Evolutionary conservation across 2,113 vertebrate species (phyloP).

Genomic region (Prochilodus magdalenae): DNA sequence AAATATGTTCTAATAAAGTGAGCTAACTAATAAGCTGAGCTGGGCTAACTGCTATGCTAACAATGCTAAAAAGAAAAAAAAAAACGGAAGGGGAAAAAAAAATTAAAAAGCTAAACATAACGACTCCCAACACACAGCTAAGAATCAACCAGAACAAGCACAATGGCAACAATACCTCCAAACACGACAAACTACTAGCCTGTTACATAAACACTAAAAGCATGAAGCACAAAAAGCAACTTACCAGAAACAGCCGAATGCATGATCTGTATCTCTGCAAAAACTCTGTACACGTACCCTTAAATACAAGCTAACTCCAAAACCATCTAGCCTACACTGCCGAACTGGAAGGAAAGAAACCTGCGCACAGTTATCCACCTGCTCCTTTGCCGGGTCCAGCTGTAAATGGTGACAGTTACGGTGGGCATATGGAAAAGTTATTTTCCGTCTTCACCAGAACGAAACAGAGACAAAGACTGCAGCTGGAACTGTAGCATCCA

Average conservation of each 20-base stretch:
- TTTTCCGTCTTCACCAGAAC: slow-evolving; percentile 72
- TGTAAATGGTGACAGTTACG: slow-evolving; percentile 83
- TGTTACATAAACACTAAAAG: not conserved
- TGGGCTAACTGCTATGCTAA: not conserved
- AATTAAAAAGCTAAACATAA: not conserved
- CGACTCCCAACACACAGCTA: no score
- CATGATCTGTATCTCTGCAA: not conserved
- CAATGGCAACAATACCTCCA: not conserved
- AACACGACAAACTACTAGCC: not conserved
- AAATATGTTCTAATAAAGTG: not conserved
- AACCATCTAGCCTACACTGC: not conserved
- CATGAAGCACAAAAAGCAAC: not conserved
- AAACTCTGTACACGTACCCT: not conserved
- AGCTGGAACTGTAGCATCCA: slow-evolving; percentile 84
- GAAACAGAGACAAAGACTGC: slow-evolving; percentile 93
- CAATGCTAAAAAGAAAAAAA: no score
- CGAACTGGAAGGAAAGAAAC: not conserved
- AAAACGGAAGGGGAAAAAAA: no score
- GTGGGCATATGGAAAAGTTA: slow-evolving; percentile 84
- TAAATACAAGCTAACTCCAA: not conserved
- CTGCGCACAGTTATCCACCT: not conserved
- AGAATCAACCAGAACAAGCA: no score
- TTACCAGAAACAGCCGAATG: slow-evolving; percentile 22
- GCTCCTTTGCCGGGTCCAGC: not conserved
- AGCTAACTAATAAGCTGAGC: not conserved